Base-by-base conservation (phyloP, 2,888 invertebrate species). In the Macrosoma leucophasiata region DNA sequence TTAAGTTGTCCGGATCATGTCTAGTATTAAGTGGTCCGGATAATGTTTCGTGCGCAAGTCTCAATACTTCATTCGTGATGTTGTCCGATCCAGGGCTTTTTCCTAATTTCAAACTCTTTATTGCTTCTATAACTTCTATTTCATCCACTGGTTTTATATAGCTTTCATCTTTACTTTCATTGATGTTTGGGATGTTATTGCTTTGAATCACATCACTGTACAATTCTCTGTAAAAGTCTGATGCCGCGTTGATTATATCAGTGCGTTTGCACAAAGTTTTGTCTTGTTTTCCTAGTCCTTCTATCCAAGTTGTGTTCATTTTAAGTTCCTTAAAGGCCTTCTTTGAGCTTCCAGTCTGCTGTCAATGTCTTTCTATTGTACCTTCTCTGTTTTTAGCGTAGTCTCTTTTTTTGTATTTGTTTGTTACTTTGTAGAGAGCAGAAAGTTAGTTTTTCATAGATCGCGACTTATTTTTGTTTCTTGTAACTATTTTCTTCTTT, bases 251-350 rank as follows among this genome's bases (percentile, higher is more conserved):
- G 2, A 25, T 33, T 5, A 38, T 20, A 9, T 17, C 28, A 7
- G 12, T 19, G 2, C 36, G 27, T 2, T 27, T 31, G 23, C 12
- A 9, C 9, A 27, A 9, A 7, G n/a, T 18, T 36, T 10, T 36
- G n/a, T 23, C 25, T 6, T 15, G 14, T n/a, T 15, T 14, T 15
- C 14, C 33, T 12, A 38, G 12, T 17, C 29, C 38, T 26, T 38
- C 33, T 3, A 33, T 38, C 38, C 33, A 33, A 6, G 29, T 23
- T 28, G 28, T 32, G 13, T 26, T 21, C 9, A 29, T 38, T 29
- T 23, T 33, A 9, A 38, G 26, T 17, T 33, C 19, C 9, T 23
- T 23, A 9, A 11, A 23, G 23, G 23, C 23, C 23, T 23, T 23
- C 9, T 23, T 23, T 13, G 12, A 11, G 12, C 23, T 11, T 12